Evolutionary conservation across 2,888 invertebrate genomes (phyloP).

Genomic region (Hoplodrina ambigua): DNA sequence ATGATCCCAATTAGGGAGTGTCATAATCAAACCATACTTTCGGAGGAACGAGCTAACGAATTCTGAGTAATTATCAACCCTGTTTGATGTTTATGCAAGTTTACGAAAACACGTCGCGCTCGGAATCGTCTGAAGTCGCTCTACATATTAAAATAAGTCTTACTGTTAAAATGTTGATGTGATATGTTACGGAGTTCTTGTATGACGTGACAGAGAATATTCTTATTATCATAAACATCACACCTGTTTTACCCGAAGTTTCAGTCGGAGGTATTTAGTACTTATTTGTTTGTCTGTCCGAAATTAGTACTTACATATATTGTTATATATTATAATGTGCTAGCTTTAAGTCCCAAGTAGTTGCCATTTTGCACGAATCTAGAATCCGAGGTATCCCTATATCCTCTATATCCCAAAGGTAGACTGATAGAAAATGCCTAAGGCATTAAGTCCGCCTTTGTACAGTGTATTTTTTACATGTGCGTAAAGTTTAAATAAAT

Average conservation of each 20-base stretch:
- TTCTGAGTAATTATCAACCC: conserved; percentile 50
- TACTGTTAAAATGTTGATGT: conserved; percentile 49
- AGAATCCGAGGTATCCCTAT: too few species aligned
- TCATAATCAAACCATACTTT: conserved; percentile 43
- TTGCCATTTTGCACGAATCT: neutral
- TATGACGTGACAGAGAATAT: conserved; percentile 62
- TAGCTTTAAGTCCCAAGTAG: neutral
- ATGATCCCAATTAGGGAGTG: conserved; percentile 40
- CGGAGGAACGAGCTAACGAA: conserved; percentile 28
- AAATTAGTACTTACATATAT: too few species aligned
- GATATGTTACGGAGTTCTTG: conserved; percentile 18
- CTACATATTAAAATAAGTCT: conserved; percentile 36
- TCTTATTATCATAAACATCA: conserved; percentile 57
- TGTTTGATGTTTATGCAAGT: conserved; percentile 47
- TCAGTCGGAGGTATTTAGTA: neutral
- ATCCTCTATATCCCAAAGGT: too few species aligned
- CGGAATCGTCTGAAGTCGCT: conserved; percentile 7
- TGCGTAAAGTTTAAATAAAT: too few species aligned
- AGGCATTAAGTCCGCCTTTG: too few species aligned
- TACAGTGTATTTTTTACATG: too few species aligned
- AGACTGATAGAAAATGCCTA: too few species aligned
- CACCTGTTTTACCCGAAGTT: too few species aligned
- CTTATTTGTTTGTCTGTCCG: too few species aligned
- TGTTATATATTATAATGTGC: too few species aligned
- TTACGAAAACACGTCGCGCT: conserved; percentile 43